These are phyloP conservation scores for Harpagoxenus sublaevis DNA, from an alignment of 2,888 invertebrate species.

Conservation along the genomic window DNA sequence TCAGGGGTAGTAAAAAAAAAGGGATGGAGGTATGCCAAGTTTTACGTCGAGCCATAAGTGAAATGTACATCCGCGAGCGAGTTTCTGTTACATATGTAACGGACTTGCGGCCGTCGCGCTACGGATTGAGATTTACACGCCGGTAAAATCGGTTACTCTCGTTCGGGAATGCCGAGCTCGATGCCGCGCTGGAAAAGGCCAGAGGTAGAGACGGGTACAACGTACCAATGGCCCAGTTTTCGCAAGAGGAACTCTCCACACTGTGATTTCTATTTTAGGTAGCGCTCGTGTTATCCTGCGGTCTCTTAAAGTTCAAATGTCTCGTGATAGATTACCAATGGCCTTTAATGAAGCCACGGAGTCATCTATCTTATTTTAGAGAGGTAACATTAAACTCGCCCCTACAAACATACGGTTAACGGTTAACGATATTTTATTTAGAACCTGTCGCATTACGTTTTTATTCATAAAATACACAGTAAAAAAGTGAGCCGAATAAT, in stretches of 20 bases:
- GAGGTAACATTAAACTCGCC: neutral
- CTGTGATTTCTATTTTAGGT: slow-evolving; percentile 12
- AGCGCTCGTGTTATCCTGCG: neutral
- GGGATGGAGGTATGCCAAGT: slow-evolving; percentile 55
- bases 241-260: neutral
- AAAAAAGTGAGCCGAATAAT: too few species aligned
- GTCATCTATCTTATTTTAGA: neutral
- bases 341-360: slow-evolving; percentile 11
- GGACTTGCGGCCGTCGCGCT: slow-evolving; percentile 52
- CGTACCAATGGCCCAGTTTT: slow-evolving; percentile 41
- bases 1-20: slow-evolving; percentile 65
- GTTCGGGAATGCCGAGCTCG: slow-evolving; percentile 21
- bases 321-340: slow-evolving; percentile 14
- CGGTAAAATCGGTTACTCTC: slow-evolving; percentile 63
- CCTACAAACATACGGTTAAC: neutral
- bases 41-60: slow-evolving; percentile 75
- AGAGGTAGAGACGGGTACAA: slow-evolving; percentile 20
- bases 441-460: neutral
- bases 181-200: neutral
- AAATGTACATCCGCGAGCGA: slow-evolving; percentile 73
- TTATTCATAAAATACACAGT: neutral
- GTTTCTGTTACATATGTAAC: slow-evolving; percentile 75
- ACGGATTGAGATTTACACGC: slow-evolving; percentile 61
- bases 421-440: neutral
- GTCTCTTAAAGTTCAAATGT: slow-evolving; percentile 39